These are phyloP conservation scores for Sebastes diaconus DNA, from an alignment of 2,797 vertebrate species.

Conservation along the genomic window DNA sequence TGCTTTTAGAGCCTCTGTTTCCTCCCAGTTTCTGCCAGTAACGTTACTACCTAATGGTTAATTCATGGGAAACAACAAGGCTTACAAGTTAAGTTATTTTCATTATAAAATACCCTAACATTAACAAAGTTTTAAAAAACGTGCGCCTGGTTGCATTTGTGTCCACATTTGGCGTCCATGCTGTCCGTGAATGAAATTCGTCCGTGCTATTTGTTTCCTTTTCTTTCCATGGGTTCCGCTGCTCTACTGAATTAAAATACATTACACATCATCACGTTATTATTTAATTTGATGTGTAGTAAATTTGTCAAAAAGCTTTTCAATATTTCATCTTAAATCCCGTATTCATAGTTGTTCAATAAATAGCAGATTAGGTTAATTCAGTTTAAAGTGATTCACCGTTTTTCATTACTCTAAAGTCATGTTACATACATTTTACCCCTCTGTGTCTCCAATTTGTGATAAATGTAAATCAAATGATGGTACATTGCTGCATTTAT, in stretches of 20 bases:
- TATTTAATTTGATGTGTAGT: accelerated
- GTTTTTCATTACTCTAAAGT: too few species aligned
- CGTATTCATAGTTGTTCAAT: too few species aligned
- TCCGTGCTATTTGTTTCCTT: slow-evolving; percentile 12
- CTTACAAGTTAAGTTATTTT: neutral
- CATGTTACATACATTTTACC: too few species aligned
- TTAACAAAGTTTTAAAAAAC: neutral
- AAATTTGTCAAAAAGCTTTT: accelerated
- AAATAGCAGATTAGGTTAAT: too few species aligned
- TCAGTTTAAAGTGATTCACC: too few species aligned
- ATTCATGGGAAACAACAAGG: accelerated
- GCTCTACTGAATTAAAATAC: neutral
- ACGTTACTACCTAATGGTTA: accelerated
- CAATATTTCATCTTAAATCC: neutral
- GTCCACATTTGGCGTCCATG: slow-evolving; percentile 17
- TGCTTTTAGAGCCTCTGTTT: neutral
- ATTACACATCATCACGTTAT: accelerated
- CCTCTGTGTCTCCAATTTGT: too few species aligned
- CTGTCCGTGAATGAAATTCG: slow-evolving; percentile 31
- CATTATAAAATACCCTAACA: accelerated
- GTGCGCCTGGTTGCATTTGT: accelerated
- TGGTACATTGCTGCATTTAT: too few species aligned
- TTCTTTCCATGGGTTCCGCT: neutral
- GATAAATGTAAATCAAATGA: too few species aligned
- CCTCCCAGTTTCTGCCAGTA: accelerated